Percentiles rank a stretch among this genome's conserved stretches.
These are phyloP conservation scores for Pygoscelis adeliae DNA, from an alignment of 2,113 vertebrate species.

Conservation along the genomic window DNA sequence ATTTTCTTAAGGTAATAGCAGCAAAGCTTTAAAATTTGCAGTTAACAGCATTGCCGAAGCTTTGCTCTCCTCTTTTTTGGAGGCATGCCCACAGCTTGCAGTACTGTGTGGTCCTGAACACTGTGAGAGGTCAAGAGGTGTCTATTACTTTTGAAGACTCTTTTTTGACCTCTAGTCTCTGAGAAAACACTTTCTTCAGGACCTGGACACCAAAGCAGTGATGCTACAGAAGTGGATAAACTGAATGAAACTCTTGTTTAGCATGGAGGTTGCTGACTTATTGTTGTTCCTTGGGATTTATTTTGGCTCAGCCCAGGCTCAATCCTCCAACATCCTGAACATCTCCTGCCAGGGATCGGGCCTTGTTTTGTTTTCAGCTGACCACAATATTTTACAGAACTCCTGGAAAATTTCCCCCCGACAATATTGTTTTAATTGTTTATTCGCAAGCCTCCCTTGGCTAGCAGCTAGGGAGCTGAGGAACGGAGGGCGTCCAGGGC, in stretches of 20 bases:
- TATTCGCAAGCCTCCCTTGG: neutral
- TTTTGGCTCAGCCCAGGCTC: neutral
- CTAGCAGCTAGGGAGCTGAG: neutral
- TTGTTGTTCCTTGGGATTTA: neutral
- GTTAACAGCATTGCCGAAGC: neutral
- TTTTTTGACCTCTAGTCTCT: neutral
- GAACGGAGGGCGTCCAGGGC: neutral
- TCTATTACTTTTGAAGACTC: neutral
- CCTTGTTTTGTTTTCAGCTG: conserved; percentile 29
- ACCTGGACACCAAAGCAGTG: neutral
- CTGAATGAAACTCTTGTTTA: neutral
- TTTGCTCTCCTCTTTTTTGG: neutral
- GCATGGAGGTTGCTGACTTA: neutral
- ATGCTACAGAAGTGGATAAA: neutral
- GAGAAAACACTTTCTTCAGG: neutral
- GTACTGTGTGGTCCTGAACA: conserved; percentile 32
- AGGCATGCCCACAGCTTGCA: neutral
- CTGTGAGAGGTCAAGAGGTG: neutral
- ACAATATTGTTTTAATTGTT: conserved; percentile 5
- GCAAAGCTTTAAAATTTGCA: neutral
- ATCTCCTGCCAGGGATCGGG: neutral
- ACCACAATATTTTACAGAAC: conserved; percentile 2
- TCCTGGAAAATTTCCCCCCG: neutral
- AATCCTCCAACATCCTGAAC: neutral
- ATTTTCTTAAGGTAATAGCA: neutral